Percentiles rank a stretch among this genome's conserved stretches.
Evolutionary conservation across 2,113 vertebrate species (phyloP).

Genomic region (Leucopternis melanops): DNA sequence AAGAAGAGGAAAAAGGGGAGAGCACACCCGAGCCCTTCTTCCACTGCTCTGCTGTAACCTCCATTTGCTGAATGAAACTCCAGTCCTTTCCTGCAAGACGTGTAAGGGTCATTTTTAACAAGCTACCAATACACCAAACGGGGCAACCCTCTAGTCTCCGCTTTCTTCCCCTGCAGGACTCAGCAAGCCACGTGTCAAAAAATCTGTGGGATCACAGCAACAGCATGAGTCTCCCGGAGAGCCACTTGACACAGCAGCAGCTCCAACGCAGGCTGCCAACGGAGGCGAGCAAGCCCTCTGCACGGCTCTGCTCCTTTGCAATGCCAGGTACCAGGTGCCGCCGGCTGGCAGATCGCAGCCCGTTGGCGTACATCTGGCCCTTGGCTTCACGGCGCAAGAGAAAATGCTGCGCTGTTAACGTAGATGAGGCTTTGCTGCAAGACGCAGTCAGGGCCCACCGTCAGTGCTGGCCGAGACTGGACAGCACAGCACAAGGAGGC

Average conservation of each 20-base stretch:
- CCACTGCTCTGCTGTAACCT: not conserved
- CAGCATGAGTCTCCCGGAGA: not conserved
- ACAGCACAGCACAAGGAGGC: not conserved
- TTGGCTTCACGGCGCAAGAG: not conserved
- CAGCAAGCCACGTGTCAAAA: not conserved
- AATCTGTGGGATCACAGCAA: not conserved
- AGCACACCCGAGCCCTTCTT: not conserved
- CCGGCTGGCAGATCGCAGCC: not conserved
- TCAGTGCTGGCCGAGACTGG: not conserved
- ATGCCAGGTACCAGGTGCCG: fast-evolving
- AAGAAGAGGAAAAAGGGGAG: not conserved
- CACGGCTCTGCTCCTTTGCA: not conserved
- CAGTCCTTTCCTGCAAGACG: not conserved
- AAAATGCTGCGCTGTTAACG: not conserved
- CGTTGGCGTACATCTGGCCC: fast-evolving
- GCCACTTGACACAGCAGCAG: fast-evolving
- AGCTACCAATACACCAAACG: not conserved
- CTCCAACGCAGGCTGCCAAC: not conserved
- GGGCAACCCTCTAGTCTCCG: not conserved
- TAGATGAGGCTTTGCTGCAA: not conserved
- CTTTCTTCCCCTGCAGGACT: not conserved
- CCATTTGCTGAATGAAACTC: not conserved
- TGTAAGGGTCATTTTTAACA: not conserved
- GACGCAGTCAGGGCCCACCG: not conserved
- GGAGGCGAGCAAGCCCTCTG: not conserved